Evolutionary conservation across 2,888 invertebrate genomes (phyloP).

Genomic region (Dolichomitus sp.): DNA sequence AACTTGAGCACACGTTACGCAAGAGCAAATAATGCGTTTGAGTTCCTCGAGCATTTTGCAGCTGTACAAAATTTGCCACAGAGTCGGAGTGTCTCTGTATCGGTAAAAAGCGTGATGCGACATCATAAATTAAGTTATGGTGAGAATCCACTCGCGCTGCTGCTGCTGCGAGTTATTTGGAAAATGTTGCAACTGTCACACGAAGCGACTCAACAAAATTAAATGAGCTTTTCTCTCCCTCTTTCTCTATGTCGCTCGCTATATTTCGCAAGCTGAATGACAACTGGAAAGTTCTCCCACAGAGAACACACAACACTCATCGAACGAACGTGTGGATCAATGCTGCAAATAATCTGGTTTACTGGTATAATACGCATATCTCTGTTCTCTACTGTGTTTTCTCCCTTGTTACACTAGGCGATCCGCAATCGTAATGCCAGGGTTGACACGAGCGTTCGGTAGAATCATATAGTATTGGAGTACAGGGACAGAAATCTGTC

Average conservation of each 20-base stretch:
- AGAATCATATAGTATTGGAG: slow-evolving; percentile 20
- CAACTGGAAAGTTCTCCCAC: slow-evolving; percentile 42
- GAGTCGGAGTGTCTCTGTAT: background rate
- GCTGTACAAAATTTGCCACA: background rate
- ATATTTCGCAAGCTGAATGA: slow-evolving; percentile 34
- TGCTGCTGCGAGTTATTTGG: slow-evolving; percentile 13
- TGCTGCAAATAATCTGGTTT: slow-evolving; percentile 55
- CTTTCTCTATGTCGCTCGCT: background rate
- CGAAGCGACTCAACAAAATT: slow-evolving; percentile 29
- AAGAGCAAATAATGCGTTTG: slow-evolving; percentile 20
- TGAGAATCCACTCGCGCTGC: background rate
- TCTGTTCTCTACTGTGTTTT: slow-evolving; percentile 13
- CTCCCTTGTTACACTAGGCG: slow-evolving; percentile 10
- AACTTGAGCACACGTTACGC: background rate
- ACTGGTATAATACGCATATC: slow-evolving; percentile 45
- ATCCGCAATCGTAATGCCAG: slow-evolving; percentile 37
- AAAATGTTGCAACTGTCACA: slow-evolving; percentile 27
- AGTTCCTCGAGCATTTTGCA: background rate
- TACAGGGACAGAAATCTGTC: background rate
- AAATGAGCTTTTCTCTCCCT: slow-evolving; percentile 17
- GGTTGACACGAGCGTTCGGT: slow-evolving; percentile 2
- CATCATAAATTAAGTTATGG: slow-evolving; percentile 45
- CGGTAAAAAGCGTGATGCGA: background rate
- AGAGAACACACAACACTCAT: slow-evolving; percentile 10
- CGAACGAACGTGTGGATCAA: slow-evolving; percentile 45